Evolutionary conservation across 2,888 invertebrate species (phyloP), one percentile per base, ranked within the genome.

Genomic region (Scelioninae gen. 2): DNA sequence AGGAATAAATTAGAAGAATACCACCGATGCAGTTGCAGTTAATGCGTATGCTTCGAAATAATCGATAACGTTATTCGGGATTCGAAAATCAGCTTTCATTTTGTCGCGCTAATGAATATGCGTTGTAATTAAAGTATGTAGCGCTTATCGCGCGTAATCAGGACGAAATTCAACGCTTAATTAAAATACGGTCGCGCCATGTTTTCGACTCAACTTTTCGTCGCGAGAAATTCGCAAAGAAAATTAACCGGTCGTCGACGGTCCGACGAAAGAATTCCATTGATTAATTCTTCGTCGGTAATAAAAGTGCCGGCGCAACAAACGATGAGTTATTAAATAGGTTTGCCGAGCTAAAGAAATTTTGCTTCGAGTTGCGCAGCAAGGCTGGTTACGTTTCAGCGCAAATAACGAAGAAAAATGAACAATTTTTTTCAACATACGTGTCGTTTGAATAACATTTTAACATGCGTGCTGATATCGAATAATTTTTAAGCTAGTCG

Each of bases 21-120:
- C 31, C 25, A 10, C 33, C 19, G 35, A 4, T 22, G 35, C 39
- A 46, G 39, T 46, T 22, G 53, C 22, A 11, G 50, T 35, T 64
- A 58, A 64, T 45, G 35, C 41, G 35, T 28, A 11, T 28, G 50
- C 28, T 57, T 31, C 37, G n/a, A 37, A 67, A 69, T 46, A 69
- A 60, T 60, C 61, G 61, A 48, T 61, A 69, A 55, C 52, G 55
- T 53, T 41, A 52, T 60, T 60, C 39, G 52, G 15, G 45, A 50
- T 53, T 60, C 53, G 60, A 60, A 68, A 68, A 53, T 68, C 60
- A 58, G 58, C 67, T 68, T 68, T 37, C 58, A 50, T 67, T 67
- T 43, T 31, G 48, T 50, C 48, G 31, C 37, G 16, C 50, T 58
- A 58, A 58, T 67, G 58, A 67, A 67, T 67, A 50, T 52, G 22